phyloP scores from a whole-genome alignment of 2,113 vertebrate species.

The Phylloscopus trochilus region DNA sequence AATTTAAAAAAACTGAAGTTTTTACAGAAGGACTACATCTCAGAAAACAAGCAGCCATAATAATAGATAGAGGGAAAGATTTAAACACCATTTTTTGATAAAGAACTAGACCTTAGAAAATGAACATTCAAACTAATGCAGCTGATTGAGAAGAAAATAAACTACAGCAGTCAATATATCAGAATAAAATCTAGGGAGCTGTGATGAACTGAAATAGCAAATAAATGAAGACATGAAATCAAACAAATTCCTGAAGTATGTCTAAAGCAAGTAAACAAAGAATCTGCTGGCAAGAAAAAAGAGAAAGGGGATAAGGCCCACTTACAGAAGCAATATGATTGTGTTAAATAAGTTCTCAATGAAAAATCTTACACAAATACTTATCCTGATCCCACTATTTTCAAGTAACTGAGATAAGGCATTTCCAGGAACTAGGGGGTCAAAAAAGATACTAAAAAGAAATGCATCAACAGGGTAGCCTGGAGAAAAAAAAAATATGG shows the following conservation, averaged over 20 bases:
- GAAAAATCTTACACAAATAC: not conserved
- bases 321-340: not conserved
- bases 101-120: not conserved
- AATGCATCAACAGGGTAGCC: not conserved
- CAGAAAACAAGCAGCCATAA: not conserved
- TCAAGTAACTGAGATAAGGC: not conserved
- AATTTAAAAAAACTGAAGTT: not conserved
- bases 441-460: not conserved
- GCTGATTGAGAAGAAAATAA: not conserved
- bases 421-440: not conserved
- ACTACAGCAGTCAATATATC: not conserved
- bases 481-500: not conserved
- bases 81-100: not conserved
- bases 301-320: not conserved
- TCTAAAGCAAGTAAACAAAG: slow-evolving; percentile 6
- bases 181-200: not conserved
- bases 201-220: not conserved
- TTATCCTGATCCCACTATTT: not conserved
- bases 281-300: not conserved
- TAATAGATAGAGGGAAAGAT: not conserved
- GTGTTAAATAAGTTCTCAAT: not conserved
- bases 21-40: not conserved
- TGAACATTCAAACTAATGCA: not conserved
- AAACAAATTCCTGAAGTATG: not conserved
- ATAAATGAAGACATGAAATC: not conserved